A percentile compares a stretch with the other conserved stretches of the same genome.
Evolutionary conservation across 1,140 invertebrate genomes (phyloP).

Genomic region (Leptoteleia sp.): DNA sequence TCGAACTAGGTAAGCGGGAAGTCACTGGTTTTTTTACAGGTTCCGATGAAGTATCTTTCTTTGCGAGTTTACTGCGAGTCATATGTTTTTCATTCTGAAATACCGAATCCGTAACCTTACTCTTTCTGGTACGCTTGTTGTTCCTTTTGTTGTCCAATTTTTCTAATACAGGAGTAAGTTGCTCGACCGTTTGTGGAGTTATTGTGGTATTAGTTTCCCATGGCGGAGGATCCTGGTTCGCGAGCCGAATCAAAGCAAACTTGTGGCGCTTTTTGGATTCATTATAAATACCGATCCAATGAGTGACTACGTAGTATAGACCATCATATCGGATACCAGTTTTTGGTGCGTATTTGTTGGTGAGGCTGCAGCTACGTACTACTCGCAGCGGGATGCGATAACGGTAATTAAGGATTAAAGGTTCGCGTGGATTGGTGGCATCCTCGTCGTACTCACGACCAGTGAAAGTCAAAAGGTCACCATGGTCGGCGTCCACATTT

Average conservation of each 20-base stretch:
- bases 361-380: conserved; percentile 74
- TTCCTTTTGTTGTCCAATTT: neutral
- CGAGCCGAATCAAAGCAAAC: conserved; percentile 72
- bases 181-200: neutral
- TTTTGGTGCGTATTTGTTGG: conserved; percentile 75
- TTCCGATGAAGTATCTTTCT: conserved; percentile 1
- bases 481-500: conserved; percentile 73
- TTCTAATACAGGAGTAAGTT: conserved; percentile 1
- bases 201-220: conserved; percentile 50
- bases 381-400: conserved; percentile 74
- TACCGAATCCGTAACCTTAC: neutral
- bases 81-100: neutral
- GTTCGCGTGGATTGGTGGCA: conserved; percentile 50
- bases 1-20: conserved; percentile 4
- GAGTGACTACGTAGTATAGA: conserved; percentile 71
- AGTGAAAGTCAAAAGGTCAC: conserved; percentile 74
- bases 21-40: neutral
- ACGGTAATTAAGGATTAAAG: conserved; percentile 73
- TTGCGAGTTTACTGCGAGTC: neutral
- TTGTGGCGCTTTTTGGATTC: conserved; percentile 72
- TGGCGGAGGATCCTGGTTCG: conserved; percentile 64
- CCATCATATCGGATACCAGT: conserved; percentile 78
- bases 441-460: conserved; percentile 66
- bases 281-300: conserved; percentile 71
- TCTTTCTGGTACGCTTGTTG: neutral